phyloP scores from a whole-genome alignment of 2,797 vertebrate species.

The Iguana delicatissima region DNA sequence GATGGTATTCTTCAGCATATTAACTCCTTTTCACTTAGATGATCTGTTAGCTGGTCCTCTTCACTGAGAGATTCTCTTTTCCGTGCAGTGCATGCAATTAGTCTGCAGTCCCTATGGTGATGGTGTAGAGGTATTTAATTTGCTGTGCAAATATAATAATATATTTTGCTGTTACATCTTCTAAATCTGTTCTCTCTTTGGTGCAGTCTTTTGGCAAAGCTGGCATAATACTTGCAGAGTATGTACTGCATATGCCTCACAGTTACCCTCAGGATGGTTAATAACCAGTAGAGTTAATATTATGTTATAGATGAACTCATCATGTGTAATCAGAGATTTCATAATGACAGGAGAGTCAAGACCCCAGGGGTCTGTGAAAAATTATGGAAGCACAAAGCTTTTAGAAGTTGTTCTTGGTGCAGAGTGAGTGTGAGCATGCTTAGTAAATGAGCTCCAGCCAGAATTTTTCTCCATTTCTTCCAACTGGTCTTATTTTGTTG shows the following conservation, averaged over 20 bases:
- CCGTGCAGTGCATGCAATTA: slow-evolving; percentile 35
- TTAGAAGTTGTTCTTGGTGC: slow-evolving; percentile 66
- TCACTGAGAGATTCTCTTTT: background rate
- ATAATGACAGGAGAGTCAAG: background rate
- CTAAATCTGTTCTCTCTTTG: slow-evolving; percentile 36
- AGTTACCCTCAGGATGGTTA: slow-evolving; percentile 58
- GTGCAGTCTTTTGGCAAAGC: slow-evolving; percentile 31
- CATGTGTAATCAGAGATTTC: slow-evolving; percentile 22
- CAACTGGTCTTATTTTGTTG: slow-evolving; percentile 59
- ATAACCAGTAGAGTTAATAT: slow-evolving; percentile 44
- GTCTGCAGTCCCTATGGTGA: slow-evolving; percentile 33
- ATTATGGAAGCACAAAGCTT: slow-evolving; percentile 33
- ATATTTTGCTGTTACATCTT: slow-evolving; percentile 30
- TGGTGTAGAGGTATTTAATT: slow-evolving; percentile 34
- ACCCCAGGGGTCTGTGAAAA: slow-evolving; percentile 4
- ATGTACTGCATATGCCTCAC: slow-evolving; percentile 39
- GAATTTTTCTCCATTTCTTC: slow-evolving; percentile 62
- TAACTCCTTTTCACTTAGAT: slow-evolving; percentile 40
- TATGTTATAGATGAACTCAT: slow-evolving; percentile 45
- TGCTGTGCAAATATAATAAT: slow-evolving; percentile 37
- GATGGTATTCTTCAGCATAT: slow-evolving; percentile 33
- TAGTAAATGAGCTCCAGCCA: slow-evolving; percentile 76
- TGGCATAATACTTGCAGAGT: slow-evolving; percentile 44
- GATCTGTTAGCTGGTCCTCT: slow-evolving; percentile 36
- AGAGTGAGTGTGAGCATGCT: slow-evolving; percentile 80